These are phyloP conservation scores for Malacoraja senta DNA, from an alignment of 2,797 vertebrate species.

Conservation along the genomic window DNA sequence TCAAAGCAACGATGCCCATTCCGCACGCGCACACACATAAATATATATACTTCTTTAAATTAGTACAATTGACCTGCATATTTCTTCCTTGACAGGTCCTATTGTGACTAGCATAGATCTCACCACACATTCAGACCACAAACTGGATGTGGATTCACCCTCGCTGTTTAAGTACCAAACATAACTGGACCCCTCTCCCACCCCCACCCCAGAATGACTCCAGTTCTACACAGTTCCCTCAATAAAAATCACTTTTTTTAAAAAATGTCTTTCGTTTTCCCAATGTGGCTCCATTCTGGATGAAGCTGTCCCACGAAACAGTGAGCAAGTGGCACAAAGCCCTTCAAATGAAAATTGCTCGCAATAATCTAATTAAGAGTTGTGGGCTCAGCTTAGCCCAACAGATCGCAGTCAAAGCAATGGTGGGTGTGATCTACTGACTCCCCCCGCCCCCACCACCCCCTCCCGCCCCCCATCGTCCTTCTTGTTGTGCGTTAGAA, in stretches of 20 bases:
- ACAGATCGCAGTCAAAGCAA: background rate
- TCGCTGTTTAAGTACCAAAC: slow-evolving; percentile 18
- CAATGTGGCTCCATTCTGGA: background rate
- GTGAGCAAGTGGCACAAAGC: background rate
- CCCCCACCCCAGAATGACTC: background rate
- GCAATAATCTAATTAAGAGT: background rate
- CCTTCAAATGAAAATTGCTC: background rate
- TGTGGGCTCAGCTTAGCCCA: background rate
- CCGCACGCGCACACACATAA: background rate
- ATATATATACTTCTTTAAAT: slow-evolving; percentile 28
- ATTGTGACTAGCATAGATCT: background rate
- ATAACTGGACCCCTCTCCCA: background rate
- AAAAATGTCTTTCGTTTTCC: no score
- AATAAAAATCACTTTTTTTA: background rate
- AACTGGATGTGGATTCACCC: background rate
- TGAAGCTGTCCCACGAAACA: background rate
- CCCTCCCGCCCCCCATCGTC: background rate
- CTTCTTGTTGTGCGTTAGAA: no score
- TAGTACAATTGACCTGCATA: slow-evolving; percentile 12
- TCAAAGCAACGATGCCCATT: slow-evolving; percentile 4
- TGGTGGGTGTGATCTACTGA: background rate
- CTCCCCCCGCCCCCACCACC: background rate
- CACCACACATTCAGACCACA: background rate
- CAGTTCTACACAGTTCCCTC: background rate
- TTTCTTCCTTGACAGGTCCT: background rate